Evolutionary conservation across 2,888 invertebrate species (phyloP).

Genomic region (Brachynemurus nebulosus): DNA sequence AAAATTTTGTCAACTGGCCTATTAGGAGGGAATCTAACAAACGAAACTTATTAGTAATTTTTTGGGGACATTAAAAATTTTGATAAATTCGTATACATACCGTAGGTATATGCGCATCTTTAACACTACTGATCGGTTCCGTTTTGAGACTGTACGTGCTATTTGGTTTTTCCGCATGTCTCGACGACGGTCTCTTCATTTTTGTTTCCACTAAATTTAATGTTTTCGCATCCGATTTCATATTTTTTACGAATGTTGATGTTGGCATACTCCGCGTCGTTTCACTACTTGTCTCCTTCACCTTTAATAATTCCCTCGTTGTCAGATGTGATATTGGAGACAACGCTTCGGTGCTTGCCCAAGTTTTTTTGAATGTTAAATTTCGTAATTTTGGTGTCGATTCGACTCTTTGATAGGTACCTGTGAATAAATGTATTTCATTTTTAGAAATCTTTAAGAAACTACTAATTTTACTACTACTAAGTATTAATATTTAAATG

Average conservation of each 20-base stretch:
- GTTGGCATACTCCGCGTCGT: neutral
- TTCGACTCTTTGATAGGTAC: no score
- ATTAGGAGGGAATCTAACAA: no score
- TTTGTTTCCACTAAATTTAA: neutral
- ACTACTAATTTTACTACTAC: no score
- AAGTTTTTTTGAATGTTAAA: neutral
- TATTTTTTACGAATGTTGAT: neutral
- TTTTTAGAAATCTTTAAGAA: no score
- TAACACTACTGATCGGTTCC: neutral
- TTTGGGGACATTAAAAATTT: neutral
- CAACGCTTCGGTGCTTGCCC: conserved; percentile 6
- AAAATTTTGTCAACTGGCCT: no score
- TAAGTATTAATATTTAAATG: no score
- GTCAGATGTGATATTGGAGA: neutral
- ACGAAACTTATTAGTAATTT: neutral
- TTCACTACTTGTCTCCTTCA: neutral
- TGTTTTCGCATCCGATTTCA: neutral
- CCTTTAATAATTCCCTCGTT: neutral
- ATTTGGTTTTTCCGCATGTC: neutral
- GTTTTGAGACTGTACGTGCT: neutral
- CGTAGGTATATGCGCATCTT: conserved; percentile 3
- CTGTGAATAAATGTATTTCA: no score
- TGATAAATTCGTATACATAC: conserved; percentile 4
- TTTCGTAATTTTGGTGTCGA: conserved; percentile 27
- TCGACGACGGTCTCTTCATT: neutral